Evolutionary conservation across 2,888 invertebrate genomes (phyloP).

Genomic region (Dascillus cervinus): DNA sequence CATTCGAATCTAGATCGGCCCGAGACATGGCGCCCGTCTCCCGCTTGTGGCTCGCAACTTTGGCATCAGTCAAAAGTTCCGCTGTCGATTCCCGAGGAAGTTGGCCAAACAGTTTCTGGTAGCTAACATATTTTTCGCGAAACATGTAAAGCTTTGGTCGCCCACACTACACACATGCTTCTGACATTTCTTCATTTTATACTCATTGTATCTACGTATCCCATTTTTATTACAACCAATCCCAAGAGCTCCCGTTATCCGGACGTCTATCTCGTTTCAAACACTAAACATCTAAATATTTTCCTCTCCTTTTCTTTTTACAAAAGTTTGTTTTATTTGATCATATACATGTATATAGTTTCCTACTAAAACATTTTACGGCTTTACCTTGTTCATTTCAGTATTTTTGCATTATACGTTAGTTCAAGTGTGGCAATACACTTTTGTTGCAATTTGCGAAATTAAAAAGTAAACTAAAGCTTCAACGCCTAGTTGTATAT

Average conservation of each 20-base stretch:
- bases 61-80: constrained; percentile 36
- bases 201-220: constrained; percentile 42
- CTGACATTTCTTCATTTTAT: constrained; percentile 41
- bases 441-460: too few species aligned
- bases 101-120: constrained; percentile 22
- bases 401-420: too few species aligned
- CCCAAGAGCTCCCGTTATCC: constrained; percentile 30
- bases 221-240: constrained; percentile 43
- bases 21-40: constrained; percentile 22
- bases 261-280: constrained; percentile 30
- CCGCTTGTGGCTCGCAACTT: constrained; percentile 21
- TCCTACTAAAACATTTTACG: constrained; percentile 26
- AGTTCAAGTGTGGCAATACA: too few species aligned
- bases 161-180: constrained; percentile 37
- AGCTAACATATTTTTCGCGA: constrained; percentile 16
- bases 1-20: constrained; percentile 20
- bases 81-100: constrained; percentile 31
- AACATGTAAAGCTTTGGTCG: constrained; percentile 18
- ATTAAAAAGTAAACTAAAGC: too few species aligned
- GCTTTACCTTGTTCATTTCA: constrained; percentile 21
- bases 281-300: too few species aligned
- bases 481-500: too few species aligned
- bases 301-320: too few species aligned
- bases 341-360: constrained; percentile 25
- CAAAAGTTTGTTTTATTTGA: too few species aligned